A percentile compares a stretch with the other conserved stretches of the same genome.
Conservation (phyloP, 1,140 invertebrate species). For the Adoxophyes honmai region DNA sequence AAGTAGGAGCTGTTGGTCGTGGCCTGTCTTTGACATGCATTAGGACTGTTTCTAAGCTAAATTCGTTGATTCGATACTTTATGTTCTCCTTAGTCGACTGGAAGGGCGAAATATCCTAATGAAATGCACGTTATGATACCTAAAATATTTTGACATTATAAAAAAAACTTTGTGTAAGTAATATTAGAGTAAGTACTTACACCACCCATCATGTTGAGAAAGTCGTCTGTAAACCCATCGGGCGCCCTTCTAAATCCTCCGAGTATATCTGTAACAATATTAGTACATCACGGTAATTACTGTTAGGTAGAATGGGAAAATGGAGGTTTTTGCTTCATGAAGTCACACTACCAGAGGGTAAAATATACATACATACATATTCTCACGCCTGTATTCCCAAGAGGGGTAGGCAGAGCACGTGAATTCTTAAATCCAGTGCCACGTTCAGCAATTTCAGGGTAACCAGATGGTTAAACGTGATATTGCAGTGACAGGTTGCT, state of each 20-base stretch:
- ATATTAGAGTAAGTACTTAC: slow-evolving; percentile 51
- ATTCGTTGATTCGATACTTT: not conserved
- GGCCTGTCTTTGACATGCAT: slow-evolving; percentile 27
- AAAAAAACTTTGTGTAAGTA: too few relatives aligned
- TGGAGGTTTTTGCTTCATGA: too few relatives aligned
- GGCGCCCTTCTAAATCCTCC: slow-evolving; percentile 36
- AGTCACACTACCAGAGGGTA: too few relatives aligned
- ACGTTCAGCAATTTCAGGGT: too few relatives aligned
- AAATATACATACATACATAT: too few relatives aligned
- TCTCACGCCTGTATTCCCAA: too few relatives aligned
- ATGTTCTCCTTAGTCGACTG: not conserved
- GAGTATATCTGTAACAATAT: slow-evolving; percentile 45
- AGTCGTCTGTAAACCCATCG: slow-evolving; percentile 49
- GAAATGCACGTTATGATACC: not conserved
- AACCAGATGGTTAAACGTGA: too few relatives aligned
- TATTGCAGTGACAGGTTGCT: too few relatives aligned
- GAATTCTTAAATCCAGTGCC: too few relatives aligned
- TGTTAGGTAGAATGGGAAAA: too few relatives aligned
- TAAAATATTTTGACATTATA: not conserved
- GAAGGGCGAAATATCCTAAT: not conserved
- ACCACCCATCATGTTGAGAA: slow-evolving; percentile 59
- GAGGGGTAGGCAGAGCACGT: too few relatives aligned
- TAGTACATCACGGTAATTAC: not conserved
- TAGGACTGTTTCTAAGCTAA: slow-evolving; percentile 41
- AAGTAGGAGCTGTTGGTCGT: slow-evolving; percentile 41